Evolutionary conservation across 2,888 invertebrate species (phyloP), one percentile per base, ranked within the genome.

Genomic region (Busseola fusca): DNA sequence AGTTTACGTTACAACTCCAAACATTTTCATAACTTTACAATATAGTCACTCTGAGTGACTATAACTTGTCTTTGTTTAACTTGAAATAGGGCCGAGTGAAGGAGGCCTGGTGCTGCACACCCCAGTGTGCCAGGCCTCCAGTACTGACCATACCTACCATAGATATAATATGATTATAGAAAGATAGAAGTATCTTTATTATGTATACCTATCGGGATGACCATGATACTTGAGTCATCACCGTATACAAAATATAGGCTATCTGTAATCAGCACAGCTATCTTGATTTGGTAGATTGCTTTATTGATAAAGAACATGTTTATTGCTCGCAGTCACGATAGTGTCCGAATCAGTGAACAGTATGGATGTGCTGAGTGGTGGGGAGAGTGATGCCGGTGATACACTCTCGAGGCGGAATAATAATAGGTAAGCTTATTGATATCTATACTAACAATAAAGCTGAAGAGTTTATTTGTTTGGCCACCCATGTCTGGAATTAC

Each of bases 291-390:
- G 34, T 56, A 69, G 67, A 81, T 81, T 56, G 72, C 18, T 62
- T 16, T 4, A 16, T n/a, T 48, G 64, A 72, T 69, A 80, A 45
- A 40, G 25, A 9, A 42, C 9, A 27, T 64, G 12, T 54, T 34
- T 67, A 64, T 59, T 74, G 72, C 59, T 87, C 88, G 0, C 89
- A 94, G 94, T 92, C 10, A 91, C 92, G 71, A 86, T 92, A 65
- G 93, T 94, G 25, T 93, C 93, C 12, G 94, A 95, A 80, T 92
- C 96, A 64, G 90, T 96, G 79, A 88, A 96, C 89, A 92, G 95
- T 87, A 92, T 96, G 92, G 96, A 96, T 87, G 93, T 96, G 16
- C 83, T 96, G 54, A 96, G 96, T 78, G 95, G 96, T 3, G 96
- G 96, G 0, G 95, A 96, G 80, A 95, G 96, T 77, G 95, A 96